A percentile compares a stretch with the other conserved stretches of the same genome.
Conservation (phyloP, 2,797 vertebrate genomes). For the Amblyopsis hoosieri region DNA sequence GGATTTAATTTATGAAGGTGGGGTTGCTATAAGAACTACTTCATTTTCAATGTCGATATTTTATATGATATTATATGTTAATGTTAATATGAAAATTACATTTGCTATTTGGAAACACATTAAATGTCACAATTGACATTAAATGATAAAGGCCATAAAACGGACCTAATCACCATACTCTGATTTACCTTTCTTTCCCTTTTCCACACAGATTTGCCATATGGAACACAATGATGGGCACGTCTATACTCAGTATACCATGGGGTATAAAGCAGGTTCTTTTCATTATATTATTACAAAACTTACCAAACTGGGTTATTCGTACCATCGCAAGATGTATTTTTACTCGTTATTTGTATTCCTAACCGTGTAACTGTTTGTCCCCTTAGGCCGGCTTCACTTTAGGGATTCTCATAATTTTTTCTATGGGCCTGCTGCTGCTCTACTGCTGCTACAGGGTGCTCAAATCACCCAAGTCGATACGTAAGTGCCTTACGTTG, state of each 20-base stretch:
- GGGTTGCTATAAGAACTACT: too few species aligned
- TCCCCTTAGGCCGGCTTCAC: constrained; percentile 91
- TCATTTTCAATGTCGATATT: too few species aligned
- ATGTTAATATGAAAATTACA: too few species aligned
- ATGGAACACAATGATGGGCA: constrained; percentile 99
- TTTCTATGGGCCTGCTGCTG: constrained; percentile 87
- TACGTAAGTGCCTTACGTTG: constrained; percentile 82
- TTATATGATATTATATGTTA: too few species aligned
- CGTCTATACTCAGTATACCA: constrained; percentile 96
- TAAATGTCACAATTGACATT: neutral
- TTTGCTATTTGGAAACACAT: neutral
- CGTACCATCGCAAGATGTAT: neutral
- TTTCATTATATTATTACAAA: constrained; percentile 2
- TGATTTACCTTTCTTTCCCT: neutral
- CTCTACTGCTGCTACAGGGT: constrained; percentile 96
- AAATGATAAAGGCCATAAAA: neutral
- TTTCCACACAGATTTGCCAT: constrained; percentile 88
- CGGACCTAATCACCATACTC: neutral
- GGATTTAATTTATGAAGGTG: too few species aligned
- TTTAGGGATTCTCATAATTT: constrained; percentile 85
- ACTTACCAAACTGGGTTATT: neutral
- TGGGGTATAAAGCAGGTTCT: constrained; percentile 97
- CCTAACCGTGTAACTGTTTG: neutral
- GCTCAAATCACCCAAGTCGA: constrained; percentile 86
- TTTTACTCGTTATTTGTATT: neutral